Evolutionary conservation across 2,888 invertebrate species (phyloP).

Genomic region (Amitus sp.): DNA sequence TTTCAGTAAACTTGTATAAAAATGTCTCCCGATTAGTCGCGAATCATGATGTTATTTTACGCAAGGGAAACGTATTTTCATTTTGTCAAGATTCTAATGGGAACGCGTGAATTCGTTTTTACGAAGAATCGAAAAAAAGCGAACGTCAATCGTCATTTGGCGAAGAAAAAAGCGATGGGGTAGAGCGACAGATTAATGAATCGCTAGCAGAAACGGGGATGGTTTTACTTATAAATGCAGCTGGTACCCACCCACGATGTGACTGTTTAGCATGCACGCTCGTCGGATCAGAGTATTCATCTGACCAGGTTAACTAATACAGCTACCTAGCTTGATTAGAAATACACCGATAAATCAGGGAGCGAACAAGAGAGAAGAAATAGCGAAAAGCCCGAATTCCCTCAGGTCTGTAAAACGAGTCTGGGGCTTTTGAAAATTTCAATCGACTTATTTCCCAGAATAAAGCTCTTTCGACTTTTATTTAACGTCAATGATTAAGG

Average conservation of each 20-base stretch:
- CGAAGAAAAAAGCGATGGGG: background rate
- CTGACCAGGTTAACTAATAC: slow-evolving; percentile 63
- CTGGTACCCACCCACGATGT: slow-evolving; percentile 61
- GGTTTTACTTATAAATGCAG: slow-evolving; percentile 43
- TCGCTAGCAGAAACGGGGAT: slow-evolving; percentile 41
- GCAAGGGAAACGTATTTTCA: no score
- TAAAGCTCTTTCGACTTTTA: no score
- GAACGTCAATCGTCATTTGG: background rate
- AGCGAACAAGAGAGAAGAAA: slow-evolving; percentile 32
- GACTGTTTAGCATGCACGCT: slow-evolving; percentile 59
- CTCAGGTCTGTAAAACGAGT: background rate
- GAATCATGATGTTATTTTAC: no score
- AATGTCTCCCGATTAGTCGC: background rate
- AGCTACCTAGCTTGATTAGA: slow-evolving; percentile 57
- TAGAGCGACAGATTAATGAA: slow-evolving; percentile 49
- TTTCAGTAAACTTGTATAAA: background rate
- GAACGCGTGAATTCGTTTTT: background rate
- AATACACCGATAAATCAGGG: slow-evolving; percentile 52
- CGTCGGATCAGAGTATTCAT: slow-evolving; percentile 52
- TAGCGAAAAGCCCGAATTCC: slow-evolving; percentile 17
- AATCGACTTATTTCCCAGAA: no score
- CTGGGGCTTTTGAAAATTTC: background rate
- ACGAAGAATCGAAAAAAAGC: background rate
- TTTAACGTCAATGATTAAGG: no score
- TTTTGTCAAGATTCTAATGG: background rate